A percentile compares a stretch with the other conserved stretches of the same genome.
Evolutionary conservation across 2,797 vertebrate species (phyloP).

Genomic region (Spheniscus humboldti): DNA sequence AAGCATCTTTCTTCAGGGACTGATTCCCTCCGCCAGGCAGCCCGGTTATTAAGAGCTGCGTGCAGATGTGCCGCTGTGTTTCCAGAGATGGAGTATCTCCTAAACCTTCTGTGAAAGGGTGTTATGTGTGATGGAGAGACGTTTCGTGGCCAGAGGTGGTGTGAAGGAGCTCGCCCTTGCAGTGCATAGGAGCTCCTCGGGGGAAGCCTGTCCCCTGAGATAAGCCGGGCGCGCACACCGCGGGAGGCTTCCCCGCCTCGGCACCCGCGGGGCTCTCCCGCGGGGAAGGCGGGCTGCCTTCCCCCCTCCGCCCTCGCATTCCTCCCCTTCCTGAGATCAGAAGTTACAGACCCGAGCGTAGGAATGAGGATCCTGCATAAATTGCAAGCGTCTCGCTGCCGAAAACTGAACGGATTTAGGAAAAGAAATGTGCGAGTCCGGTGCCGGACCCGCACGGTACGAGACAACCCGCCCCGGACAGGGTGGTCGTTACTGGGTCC

Average conservation of each 20-base stretch:
- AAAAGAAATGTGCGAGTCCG: neutral
- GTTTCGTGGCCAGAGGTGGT: slow-evolving; percentile 43
- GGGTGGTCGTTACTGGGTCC: neutral
- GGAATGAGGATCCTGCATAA: neutral
- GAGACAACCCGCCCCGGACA: neutral
- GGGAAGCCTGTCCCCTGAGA: neutral
- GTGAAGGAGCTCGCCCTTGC: slow-evolving; percentile 13
- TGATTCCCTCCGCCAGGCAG: neutral
- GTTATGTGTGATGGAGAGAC: slow-evolving; percentile 53
- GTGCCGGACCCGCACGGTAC: neutral
- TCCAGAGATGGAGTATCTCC: slow-evolving; percentile 49
- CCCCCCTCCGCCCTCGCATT: neutral
- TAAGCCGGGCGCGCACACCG: neutral
- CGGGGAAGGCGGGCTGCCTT: neutral
- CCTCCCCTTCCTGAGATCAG: neutral
- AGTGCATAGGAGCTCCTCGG: neutral
- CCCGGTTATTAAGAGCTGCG: neutral
- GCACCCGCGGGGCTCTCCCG: neutral
- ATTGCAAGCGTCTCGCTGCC: neutral
- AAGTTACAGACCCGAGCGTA: neutral
- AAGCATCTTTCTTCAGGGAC: slow-evolving; percentile 57
- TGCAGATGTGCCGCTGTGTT: slow-evolving; percentile 63
- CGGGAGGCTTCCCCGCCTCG: neutral
- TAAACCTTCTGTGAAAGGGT: slow-evolving; percentile 60
- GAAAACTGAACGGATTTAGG: neutral